A percentile compares a stretch with the other conserved stretches of the same genome.
Evolutionary conservation across 2,113 vertebrate species (phyloP).

Genomic region (Ia io): DNA sequence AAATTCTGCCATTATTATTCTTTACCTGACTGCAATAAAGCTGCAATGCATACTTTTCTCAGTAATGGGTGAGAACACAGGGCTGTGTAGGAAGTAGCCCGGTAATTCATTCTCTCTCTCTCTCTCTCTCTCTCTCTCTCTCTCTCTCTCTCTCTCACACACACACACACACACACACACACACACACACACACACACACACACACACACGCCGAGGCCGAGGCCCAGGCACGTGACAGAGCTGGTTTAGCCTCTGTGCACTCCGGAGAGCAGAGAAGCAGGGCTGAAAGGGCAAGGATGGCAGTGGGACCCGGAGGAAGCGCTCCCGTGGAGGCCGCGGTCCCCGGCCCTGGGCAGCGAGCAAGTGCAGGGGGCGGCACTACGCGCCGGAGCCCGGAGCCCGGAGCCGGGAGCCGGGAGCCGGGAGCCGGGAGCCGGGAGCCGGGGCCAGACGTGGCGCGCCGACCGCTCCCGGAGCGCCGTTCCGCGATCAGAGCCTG

Average conservation of each 20-base stretch:
- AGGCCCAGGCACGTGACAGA: background rate
- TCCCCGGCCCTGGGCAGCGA: background rate
- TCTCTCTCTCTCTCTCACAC: background rate
- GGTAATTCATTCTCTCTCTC: background rate
- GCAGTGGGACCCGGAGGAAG: background rate
- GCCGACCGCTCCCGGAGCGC: background rate
- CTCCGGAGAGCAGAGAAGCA: background rate
- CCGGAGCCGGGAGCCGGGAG: no score
- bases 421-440: background rate
- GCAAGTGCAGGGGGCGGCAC: background rate
- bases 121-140: background rate
- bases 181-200: background rate
- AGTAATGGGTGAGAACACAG: background rate
- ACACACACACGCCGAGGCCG: background rate
- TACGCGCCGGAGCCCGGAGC: background rate
- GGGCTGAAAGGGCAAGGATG: background rate
- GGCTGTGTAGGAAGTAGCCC: background rate
- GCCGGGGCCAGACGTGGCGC: background rate
- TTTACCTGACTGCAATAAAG: conserved; percentile 2
- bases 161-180: background rate
- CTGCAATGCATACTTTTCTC: background rate
- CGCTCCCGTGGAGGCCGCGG: background rate
- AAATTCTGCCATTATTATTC: background rate
- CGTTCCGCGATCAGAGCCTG: background rate
- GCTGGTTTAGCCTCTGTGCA: background rate